phyloP scores from a whole-genome alignment of 2,888 invertebrate genomes.

The Philonicus albiceps region DNA sequence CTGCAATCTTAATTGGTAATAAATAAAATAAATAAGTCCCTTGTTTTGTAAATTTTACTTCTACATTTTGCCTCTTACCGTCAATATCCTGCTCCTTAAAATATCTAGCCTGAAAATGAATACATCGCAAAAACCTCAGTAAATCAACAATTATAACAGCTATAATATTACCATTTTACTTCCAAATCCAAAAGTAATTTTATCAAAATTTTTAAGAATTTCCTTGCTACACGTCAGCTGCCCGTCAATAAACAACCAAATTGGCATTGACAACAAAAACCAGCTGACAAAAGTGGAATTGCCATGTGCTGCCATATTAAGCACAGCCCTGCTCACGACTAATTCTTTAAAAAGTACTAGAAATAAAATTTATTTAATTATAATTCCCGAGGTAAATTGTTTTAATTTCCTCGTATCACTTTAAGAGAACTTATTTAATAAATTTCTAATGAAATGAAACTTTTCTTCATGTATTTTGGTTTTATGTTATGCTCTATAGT shows the following conservation, averaged over 20 bases:
- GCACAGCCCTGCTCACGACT: neutral
- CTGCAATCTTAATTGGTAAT: no score
- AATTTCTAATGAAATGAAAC: no score
- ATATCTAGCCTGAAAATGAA: conserved; percentile 80
- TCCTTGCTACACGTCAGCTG: neutral
- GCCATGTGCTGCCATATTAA: neutral
- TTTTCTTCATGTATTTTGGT: no score
- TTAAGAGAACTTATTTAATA: no score
- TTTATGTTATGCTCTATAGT: no score
- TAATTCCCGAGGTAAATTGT: no score
- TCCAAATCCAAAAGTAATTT: neutral
- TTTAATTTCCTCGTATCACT: no score
- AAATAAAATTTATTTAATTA: no score
- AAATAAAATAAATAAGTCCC: no score
- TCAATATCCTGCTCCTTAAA: conserved; percentile 96
- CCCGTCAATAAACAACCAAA: neutral
- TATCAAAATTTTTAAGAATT: neutral
- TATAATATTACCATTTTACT: neutral
- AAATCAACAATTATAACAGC: neutral
- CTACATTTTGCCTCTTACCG: conserved; percentile 69
- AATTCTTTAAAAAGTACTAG: neutral
- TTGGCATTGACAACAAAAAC: neutral
- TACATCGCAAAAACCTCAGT: neutral
- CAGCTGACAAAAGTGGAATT: neutral
- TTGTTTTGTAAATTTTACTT: neutral